Conservation (phyloP, 2,888 invertebrate species). For the Tachina lurida region DNA sequence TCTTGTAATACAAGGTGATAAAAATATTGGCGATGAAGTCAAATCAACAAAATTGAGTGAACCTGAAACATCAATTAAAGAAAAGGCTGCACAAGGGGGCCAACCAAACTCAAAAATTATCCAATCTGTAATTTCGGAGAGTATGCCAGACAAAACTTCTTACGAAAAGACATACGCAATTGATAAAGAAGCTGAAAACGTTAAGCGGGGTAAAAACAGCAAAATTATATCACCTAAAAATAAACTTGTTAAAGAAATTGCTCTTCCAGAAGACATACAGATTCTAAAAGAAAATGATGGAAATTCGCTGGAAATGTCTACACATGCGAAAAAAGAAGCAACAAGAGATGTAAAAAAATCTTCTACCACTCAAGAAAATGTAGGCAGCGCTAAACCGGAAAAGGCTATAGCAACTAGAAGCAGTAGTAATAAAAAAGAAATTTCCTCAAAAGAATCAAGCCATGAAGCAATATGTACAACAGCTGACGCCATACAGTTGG, state of each 20-base stretch:
- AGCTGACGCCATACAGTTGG: too few species aligned
- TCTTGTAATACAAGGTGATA: neutral
- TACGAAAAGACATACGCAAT: neutral
- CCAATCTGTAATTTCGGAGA: too few species aligned
- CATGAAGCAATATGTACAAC: too few species aligned
- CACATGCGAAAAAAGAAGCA: neutral
- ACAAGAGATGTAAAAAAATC: too few species aligned
- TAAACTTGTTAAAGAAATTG: neutral
- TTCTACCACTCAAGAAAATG: neutral
- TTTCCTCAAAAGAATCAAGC: neutral
- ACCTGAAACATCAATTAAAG: too few species aligned
- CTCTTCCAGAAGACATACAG: neutral
- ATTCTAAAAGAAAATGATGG: neutral
- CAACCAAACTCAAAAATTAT: neutral
- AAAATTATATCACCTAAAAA: neutral
- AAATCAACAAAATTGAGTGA: neutral
- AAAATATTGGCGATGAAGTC: neutral
- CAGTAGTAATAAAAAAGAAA: slow-evolving; percentile 4
- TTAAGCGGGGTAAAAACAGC: neutral
- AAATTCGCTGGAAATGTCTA: neutral
- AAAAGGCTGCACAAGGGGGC: neutral
- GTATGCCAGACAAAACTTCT: neutral
- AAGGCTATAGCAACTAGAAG: neutral
- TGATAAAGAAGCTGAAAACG: neutral
- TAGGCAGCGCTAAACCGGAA: neutral